These are phyloP conservation scores for Drosophila triauraria DNA, from an alignment of 1,140 invertebrate species.

Conservation along the genomic window DNA sequence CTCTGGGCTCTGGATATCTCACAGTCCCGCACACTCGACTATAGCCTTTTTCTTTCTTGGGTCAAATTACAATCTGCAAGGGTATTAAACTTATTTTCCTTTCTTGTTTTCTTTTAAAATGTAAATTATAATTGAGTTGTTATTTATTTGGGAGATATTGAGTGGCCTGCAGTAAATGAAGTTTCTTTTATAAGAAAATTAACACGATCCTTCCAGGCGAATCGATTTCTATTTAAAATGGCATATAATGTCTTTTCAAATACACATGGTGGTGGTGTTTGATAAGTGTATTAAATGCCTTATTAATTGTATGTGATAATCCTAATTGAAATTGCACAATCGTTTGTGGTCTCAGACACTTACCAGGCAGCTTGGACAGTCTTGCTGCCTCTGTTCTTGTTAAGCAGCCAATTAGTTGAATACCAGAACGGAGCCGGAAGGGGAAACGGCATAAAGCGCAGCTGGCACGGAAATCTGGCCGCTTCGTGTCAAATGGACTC, in stretches of 20 bases:
- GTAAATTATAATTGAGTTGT: too few species aligned
- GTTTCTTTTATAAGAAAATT: not conserved
- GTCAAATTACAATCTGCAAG: too few species aligned
- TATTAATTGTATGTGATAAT: slow-evolving; percentile 62
- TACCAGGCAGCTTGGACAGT: slow-evolving; percentile 46
- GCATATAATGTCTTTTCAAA: slow-evolving; percentile 5
- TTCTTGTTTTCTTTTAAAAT: not conserved
- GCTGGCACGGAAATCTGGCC: slow-evolving; percentile 31
- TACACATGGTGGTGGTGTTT: slow-evolving; percentile 3
- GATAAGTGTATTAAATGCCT: slow-evolving; percentile 51
- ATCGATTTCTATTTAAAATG: slow-evolving; percentile 14
- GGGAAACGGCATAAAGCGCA: slow-evolving; percentile 35
- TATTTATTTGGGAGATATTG: too few species aligned
- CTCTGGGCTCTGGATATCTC: too few species aligned
- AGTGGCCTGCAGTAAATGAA: too few species aligned
- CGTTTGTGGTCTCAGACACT: slow-evolving; percentile 43
- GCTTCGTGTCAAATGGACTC: slow-evolving; percentile 30
- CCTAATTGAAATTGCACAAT: slow-evolving; percentile 77
- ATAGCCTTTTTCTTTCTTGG: too few species aligned
- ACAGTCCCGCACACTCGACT: too few species aligned
- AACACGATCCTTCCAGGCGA: too few species aligned
- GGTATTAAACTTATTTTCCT: too few species aligned
- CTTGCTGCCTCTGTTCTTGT: slow-evolving; percentile 49
- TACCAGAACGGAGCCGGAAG: slow-evolving; percentile 25
- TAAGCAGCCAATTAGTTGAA: slow-evolving; percentile 75